Base-by-base conservation (phyloP, 2,888 invertebrate species). In the Drepana falcataria region DNA sequence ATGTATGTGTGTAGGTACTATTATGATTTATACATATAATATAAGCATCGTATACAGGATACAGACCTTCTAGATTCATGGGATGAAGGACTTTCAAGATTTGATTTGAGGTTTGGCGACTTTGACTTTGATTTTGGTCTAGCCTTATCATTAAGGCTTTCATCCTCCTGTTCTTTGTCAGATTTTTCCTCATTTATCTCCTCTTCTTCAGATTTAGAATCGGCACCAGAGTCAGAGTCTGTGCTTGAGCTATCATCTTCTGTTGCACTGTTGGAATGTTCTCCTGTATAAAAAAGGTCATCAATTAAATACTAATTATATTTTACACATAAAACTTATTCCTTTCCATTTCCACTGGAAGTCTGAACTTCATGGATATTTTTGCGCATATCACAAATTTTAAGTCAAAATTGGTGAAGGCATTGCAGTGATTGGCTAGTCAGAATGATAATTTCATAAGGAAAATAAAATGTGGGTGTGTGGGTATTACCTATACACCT, bases 211-310 rank as follows among this genome's bases (percentile, higher is more conserved):
- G 87, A 83, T 59, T 91, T 91, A n/a, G 87, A 88, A 33, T 84
- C 83, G 4, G 68, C 84, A 41, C 78, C 91, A 52, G 84, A 84
- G 59, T 87, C 89, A 2, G 87, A 83, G 41, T 77, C 83, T 34
- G 91, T 90, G 54, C 79, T 79, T 35, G 87, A 79, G 55, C 82
- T 87, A 40, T 86, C 91, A 51, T 90, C 92, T 48, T 91, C 93
- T 1, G 93, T 87, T 54, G 92, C 93, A 52, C 88, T 69, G 55
- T 88, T 82, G 59, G 88, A 84, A 68, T 89, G 87, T 73, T 91
- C 91, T 70, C 90, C 91, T 91, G 44, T 9, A 44, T 9, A 6
- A 21, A 21, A 21, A 21, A 21, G 21, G 21, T 21, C 21, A 1
- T 21, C 21, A 21, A 21, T 21, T 21, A 21, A 21, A 21, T 21